These are phyloP conservation scores for Dryobates pubescens DNA, from an alignment of 2,797 vertebrate species.

Conservation along the genomic window DNA sequence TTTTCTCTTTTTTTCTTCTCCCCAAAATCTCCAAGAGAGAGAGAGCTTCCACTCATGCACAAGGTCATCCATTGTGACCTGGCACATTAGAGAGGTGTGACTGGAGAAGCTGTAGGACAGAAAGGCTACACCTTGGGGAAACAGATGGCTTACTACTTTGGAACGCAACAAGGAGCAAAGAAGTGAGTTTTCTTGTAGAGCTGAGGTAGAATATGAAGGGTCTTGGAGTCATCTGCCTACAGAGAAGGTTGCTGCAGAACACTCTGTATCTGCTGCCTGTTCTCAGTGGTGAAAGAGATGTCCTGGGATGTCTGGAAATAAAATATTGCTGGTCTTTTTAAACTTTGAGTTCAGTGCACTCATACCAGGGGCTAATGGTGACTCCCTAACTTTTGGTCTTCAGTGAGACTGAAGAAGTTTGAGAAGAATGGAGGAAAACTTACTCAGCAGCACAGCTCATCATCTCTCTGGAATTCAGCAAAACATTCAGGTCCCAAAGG, in stretches of 20 bases:
- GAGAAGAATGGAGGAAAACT: not conserved
- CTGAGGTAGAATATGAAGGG: not conserved
- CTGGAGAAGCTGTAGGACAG: not conserved
- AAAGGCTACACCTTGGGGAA: not conserved
- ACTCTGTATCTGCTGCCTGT: not conserved
- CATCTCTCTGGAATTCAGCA: not conserved
- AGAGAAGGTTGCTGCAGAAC: not conserved
- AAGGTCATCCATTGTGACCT: not conserved
- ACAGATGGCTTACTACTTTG: not conserved
- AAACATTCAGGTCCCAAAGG: accelerated
- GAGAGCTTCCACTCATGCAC: not conserved
- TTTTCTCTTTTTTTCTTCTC: not conserved
- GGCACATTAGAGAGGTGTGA: accelerated
- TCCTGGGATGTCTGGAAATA: not conserved
- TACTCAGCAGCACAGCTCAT: not conserved
- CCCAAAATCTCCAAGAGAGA: not conserved
- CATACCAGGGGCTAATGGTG: not conserved
- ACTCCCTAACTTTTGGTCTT: not conserved
- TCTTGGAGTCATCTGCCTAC: not conserved
- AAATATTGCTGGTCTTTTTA: not conserved
- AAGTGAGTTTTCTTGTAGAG: not conserved
- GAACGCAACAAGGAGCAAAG: not conserved
- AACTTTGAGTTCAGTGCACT: not conserved
- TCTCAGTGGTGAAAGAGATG: not conserved
- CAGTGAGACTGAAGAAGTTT: not conserved